Evolutionary conservation across 1,140 invertebrate species (phyloP).

Genomic region (Lasioglossum albipes): DNA sequence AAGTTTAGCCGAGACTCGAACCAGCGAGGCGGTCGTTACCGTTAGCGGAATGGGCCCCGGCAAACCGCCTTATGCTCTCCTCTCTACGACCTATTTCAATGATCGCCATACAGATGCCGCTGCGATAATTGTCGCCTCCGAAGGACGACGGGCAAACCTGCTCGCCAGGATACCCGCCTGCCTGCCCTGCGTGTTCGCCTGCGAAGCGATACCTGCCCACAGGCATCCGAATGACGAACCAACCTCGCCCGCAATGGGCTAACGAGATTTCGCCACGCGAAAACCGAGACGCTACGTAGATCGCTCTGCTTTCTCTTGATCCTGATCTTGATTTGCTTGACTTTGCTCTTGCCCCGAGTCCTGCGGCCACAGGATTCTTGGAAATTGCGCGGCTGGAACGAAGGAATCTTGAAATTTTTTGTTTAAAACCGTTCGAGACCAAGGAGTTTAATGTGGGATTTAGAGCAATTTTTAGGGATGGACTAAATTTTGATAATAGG

Average conservation of each 20-base stretch:
- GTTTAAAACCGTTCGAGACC: no score
- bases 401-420: no score
- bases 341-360: no score
- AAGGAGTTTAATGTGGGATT: no score
- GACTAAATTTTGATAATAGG: no score
- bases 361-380: no score
- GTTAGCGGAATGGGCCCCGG: slow-evolving; percentile 77
- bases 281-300: no score
- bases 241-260: background rate
- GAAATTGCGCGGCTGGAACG: no score
- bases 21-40: slow-evolving; percentile 77
- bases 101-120: slow-evolving; percentile 79
- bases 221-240: background rate
- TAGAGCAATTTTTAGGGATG: no score
- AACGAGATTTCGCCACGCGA: background rate
- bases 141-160: background rate
- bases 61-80: slow-evolving; percentile 60
- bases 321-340: no score
- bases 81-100: slow-evolving; percentile 79
- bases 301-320: no score
- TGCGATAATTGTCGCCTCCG: slow-evolving; percentile 77
- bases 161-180: background rate
- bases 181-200: no score
- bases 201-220: background rate
- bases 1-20: slow-evolving; percentile 78